These are phyloP conservation scores for Misgurnus anguillicaudatus DNA, from an alignment of 2,113 vertebrate genomes.

Conservation along the genomic window DNA sequence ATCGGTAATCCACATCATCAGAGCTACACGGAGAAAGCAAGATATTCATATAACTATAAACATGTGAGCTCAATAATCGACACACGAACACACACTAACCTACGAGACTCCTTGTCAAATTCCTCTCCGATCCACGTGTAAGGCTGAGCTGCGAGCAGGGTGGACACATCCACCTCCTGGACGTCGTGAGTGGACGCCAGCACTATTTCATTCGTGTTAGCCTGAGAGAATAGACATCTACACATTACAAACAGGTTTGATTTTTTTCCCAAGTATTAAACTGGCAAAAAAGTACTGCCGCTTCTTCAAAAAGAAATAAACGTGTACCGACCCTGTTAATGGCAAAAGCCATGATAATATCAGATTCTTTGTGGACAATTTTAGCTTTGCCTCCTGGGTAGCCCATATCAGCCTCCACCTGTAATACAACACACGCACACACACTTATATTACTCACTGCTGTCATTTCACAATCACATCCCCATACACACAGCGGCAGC, in stretches of 20 bases:
- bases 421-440: conserved; percentile 58
- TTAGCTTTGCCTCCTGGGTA: conserved; percentile 97
- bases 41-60: background rate
- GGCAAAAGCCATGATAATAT: conserved; percentile 98
- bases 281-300: too few species aligned
- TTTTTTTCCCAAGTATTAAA: too few species aligned
- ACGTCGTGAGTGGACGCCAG: conserved; percentile 97
- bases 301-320: too few species aligned
- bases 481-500: conserved; percentile 45
- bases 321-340: conserved; percentile 86
- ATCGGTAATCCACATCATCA: conserved; percentile 91
- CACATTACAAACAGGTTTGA: background rate
- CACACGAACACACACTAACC: conserved; percentile 69
- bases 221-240: conserved; percentile 66
- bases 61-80: background rate
- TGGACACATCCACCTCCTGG: conserved; percentile 94
- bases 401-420: conserved; percentile 97
- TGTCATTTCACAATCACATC: conserved; percentile 14
- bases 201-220: conserved; percentile 92
- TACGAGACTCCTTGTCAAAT: conserved; percentile 94
- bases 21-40: conserved; percentile 75
- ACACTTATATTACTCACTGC: background rate
- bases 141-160: conserved; percentile 87
- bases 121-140: conserved; percentile 98
- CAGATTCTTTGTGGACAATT: conserved; percentile 97